phyloP scores from a whole-genome alignment of 64 coral and sea anemone species.

The Hydrozoanthus tunicans region DNA sequence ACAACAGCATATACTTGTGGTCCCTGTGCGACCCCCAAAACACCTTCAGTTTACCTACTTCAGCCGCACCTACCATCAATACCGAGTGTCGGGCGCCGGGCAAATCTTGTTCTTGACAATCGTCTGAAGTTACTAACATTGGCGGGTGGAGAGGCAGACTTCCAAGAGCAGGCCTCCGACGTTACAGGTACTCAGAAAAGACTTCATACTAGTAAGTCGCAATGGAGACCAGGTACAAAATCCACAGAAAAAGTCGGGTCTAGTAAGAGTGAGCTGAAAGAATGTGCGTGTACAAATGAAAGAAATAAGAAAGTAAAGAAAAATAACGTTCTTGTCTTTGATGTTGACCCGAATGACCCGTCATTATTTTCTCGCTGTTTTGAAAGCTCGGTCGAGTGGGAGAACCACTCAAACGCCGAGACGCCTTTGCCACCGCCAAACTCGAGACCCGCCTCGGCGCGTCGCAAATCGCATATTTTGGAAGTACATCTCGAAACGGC shows the following conservation, averaged over 20 bases:
- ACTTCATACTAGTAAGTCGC: constrained; percentile 62
- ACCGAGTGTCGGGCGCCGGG: constrained; percentile 82
- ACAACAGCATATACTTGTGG: constrained; percentile 21
- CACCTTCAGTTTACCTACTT: constrained; percentile 62
- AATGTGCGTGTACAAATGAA: not conserved
- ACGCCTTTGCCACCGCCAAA: constrained; percentile 83
- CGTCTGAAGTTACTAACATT: constrained; percentile 77
- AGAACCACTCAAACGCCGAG: not conserved
- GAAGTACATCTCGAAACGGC: constrained; percentile 37
- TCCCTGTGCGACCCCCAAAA: constrained; percentile 20
- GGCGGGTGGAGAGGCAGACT: constrained; percentile 58
- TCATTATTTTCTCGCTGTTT: constrained; percentile 85
- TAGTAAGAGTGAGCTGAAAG: not conserved
- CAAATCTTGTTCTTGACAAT: constrained; percentile 74
- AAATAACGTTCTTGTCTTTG: constrained; percentile 68
- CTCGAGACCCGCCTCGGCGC: constrained; percentile 69
- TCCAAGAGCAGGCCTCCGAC: constrained; percentile 18
- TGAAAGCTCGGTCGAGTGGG: constrained; percentile 15
- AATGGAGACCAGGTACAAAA: constrained; percentile 19
- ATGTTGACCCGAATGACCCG: constrained; percentile 92
- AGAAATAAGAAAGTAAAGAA: constrained; percentile 38
- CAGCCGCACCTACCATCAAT: constrained; percentile 90
- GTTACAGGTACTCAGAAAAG: constrained; percentile 52
- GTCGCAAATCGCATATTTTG: not conserved
- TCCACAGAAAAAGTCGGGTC: not conserved